Evolutionary conservation across 2,888 invertebrate genomes (phyloP).

Genomic region (Salpingus planirostris): DNA sequence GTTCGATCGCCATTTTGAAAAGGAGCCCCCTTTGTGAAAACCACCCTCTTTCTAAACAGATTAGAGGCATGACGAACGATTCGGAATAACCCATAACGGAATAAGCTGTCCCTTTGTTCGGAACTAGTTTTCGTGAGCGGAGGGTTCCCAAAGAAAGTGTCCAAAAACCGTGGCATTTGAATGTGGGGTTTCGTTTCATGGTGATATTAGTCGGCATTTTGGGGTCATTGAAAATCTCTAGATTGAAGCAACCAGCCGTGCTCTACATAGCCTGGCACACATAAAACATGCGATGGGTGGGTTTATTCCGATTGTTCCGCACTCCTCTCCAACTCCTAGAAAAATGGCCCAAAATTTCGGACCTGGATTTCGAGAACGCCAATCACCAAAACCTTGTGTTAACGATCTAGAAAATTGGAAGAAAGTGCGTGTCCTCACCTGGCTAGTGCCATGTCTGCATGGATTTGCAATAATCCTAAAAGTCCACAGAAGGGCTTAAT

Average conservation of each 20-base stretch:
- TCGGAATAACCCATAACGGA: too few relatives aligned
- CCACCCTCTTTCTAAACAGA: too few relatives aligned
- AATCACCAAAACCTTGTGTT: too few relatives aligned
- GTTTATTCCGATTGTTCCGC: too few relatives aligned
- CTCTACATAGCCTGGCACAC: constrained; percentile 30
- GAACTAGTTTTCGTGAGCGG: not conserved
- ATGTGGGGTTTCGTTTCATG: constrained; percentile 25
- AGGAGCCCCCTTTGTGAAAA: too few relatives aligned
- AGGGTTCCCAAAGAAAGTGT: constrained; percentile 9
- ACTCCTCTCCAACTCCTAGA: too few relatives aligned
- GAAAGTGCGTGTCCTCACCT: constrained; percentile 25
- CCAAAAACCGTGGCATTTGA: constrained; percentile 12
- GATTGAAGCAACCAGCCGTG: constrained; percentile 31
- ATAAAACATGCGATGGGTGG: constrained; percentile 11
- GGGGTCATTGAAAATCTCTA: constrained; percentile 35
- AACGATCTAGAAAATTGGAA: constrained; percentile 6
- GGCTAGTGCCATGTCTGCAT: constrained; percentile 25
- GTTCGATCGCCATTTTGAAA: too few relatives aligned
- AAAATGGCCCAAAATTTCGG: too few relatives aligned
- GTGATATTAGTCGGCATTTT: constrained; percentile 30
- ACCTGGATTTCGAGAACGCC: too few relatives aligned
- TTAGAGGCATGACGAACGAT: too few relatives aligned
- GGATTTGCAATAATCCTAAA: too few relatives aligned
- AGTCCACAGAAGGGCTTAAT: too few relatives aligned
- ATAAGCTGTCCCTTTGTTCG: not conserved